A percentile compares a stretch with the other conserved stretches of the same genome.
phyloP scores from a whole-genome alignment of 2,888 invertebrate species.

The Drosophila cognata region DNA sequence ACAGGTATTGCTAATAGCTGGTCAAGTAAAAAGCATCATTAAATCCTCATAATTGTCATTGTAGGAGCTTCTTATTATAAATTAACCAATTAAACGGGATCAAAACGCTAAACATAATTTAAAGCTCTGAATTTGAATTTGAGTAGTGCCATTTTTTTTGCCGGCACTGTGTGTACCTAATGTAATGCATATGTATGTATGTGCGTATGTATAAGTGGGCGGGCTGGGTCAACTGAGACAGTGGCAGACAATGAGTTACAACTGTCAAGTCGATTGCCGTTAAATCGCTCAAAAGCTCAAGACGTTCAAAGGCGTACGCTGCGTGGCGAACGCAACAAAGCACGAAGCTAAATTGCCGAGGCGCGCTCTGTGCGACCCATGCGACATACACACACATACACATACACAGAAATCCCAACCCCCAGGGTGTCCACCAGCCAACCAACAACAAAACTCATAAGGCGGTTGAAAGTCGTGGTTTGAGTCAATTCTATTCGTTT shows the following conservation, averaged over 20 bases:
- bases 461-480: slow-evolving; percentile 25
- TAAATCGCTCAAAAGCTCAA: slow-evolving; percentile 58
- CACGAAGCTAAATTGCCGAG: slow-evolving; percentile 46
- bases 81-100: neutral
- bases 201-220: slow-evolving; percentile 21
- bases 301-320: slow-evolving; percentile 13
- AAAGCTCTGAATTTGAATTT: neutral
- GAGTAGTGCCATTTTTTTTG: slow-evolving; percentile 2
- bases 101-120: neutral
- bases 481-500: slow-evolving; percentile 42
- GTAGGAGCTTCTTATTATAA: neutral
- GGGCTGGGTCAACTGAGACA: slow-evolving; percentile 38
- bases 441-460: slow-evolving; percentile 25
- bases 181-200: neutral
- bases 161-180: slow-evolving; percentile 6
- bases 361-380: slow-evolving; percentile 23
- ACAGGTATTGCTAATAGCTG: neutral
- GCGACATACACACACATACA: slow-evolving; percentile 10
- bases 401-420: slow-evolving; percentile 36
- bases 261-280: slow-evolving; percentile 63
- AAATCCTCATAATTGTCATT: neutral
- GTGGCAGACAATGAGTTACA: slow-evolving; percentile 57
- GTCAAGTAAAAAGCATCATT: neutral
- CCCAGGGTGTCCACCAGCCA: slow-evolving; percentile 25
- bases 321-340: slow-evolving; percentile 37